Evolutionary conservation across 2,797 vertebrate genomes (phyloP).

Genomic region (Pempheris klunzingeri): DNA sequence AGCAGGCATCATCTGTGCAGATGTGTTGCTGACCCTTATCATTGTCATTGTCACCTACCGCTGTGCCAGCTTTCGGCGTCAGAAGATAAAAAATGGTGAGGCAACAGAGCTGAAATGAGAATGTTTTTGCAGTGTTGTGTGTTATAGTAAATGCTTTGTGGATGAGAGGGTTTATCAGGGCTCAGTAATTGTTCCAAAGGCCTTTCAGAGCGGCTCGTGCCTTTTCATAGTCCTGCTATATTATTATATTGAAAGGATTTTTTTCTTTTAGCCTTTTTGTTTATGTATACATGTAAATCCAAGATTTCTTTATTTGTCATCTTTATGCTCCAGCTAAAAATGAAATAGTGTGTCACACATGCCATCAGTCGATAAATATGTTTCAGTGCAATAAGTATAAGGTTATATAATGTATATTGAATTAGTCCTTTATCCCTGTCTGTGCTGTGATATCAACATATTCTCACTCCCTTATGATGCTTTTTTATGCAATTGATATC

Average conservation of each 20-base stretch:
- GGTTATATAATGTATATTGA: no score
- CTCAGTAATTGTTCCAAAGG: not conserved
- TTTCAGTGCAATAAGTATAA: no score
- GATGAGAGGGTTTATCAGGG: not conserved
- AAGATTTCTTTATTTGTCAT: not conserved
- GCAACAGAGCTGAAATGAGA: not conserved
- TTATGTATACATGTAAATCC: no score
- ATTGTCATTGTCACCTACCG: slow-evolving; percentile 80
- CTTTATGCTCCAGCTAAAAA: no score
- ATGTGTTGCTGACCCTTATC: slow-evolving; percentile 81
- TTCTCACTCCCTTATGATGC: no score
- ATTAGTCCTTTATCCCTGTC: not conserved
- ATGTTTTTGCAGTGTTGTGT: not conserved
- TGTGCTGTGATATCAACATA: not conserved
- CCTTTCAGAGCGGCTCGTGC: not conserved
- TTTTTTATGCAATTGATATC: not conserved
- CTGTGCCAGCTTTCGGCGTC: slow-evolving; percentile 71
- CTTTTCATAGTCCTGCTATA: not conserved
- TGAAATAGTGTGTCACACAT: no score
- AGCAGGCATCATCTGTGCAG: slow-evolving; percentile 76
- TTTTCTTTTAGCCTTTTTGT: not conserved
- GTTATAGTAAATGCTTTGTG: not conserved
- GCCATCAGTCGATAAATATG: no score
- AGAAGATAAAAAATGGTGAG: slow-evolving; percentile 75
- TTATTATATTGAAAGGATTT: not conserved